Evolutionary conservation across 1,140 invertebrate species (phyloP), one percentile per base, ranked within the genome.

Genomic region (Philotrypesis tridentata): DNA sequence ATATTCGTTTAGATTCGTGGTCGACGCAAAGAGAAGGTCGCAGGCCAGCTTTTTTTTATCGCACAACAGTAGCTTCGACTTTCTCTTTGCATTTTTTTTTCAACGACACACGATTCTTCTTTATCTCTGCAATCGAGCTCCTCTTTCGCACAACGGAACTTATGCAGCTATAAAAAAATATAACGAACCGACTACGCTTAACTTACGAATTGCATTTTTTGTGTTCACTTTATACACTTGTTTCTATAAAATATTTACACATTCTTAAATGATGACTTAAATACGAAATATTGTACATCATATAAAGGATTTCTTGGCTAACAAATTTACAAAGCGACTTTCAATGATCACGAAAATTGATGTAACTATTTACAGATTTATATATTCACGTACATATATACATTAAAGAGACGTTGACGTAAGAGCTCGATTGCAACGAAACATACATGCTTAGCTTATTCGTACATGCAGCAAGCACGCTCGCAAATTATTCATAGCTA

Each of bases 201-300:
- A 23, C 29, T 55, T 61, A 61, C 21, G 33, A 73, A 80, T 72
- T 73, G 55, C 55, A 80, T 73, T 80, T 65, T 40, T n/a, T 71
- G 14, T 55, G 48, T n/a, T 70, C 55, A 63, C 33, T 63, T 67
- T 80, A 80, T 74, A 74, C 55, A 80, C 48, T 74, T 25, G 21
- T 2, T 29, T 74, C 43, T 75, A 33, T 40, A 75, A 81, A 81
- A 67, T 81, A 81, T 81, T 81, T 75, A 81, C 63, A 81, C 25
- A 70, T 75, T 67, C 33, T 75, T 81, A 81, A 81, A 81, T 81
- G 37, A 70, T 75, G 17, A 68, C 21, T 72, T 79, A 71, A 71
- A 81, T 12, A 70, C 43, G 43, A 31, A 60, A 55, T 75, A 81
- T 75, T 75, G n/a, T 81, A 75, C 70, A 68, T 29, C 71, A 8